These are phyloP conservation scores for Lagria hirta DNA, from an alignment of 2,888 invertebrate species.

Conservation along the genomic window DNA sequence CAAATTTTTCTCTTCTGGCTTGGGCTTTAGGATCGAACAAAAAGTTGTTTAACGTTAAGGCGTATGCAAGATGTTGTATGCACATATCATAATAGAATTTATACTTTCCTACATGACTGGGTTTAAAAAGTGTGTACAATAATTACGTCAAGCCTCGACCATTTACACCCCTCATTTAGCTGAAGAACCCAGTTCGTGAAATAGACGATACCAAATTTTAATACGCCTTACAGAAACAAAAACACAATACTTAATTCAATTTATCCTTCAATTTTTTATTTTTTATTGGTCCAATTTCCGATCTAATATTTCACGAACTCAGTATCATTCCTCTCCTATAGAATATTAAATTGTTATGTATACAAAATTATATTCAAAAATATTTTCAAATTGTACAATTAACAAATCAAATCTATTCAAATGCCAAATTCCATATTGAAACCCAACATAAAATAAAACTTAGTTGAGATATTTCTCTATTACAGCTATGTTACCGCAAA, in stretches of 20 bases:
- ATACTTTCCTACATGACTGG: conserved; percentile 52
- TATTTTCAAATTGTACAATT: no score
- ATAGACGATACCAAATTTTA: conserved; percentile 29
- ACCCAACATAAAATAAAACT: no score
- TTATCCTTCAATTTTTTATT: no score
- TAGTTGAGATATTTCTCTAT: no score
- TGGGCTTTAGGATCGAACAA: conserved; percentile 21
- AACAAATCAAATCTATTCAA: no score
- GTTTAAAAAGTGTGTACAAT: conserved; percentile 47
- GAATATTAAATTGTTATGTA: conserved; percentile 52
- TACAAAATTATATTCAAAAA: conserved; percentile 45
- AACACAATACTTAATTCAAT: no score
- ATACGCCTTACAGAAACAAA: conserved; percentile 13
- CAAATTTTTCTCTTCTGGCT: conserved; percentile 17
- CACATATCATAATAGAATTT: conserved; percentile 55
- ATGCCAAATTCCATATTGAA: no score
- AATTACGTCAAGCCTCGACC: conserved; percentile 49
- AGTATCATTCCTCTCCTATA: conserved; percentile 46
- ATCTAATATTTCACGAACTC: conserved; percentile 37
- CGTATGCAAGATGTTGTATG: conserved; percentile 50
- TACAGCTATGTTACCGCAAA: conserved; percentile 1
- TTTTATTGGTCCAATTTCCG: no score
- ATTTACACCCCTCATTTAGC: conserved; percentile 41
- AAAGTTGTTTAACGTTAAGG: conserved; percentile 34
- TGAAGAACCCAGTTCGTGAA: conserved; percentile 34